A percentile compares a stretch with the other conserved stretches of the same genome.
These are phyloP conservation scores for Sardina pilchardus DNA, from an alignment of 2,113 vertebrate genomes.

Conservation along the genomic window DNA sequence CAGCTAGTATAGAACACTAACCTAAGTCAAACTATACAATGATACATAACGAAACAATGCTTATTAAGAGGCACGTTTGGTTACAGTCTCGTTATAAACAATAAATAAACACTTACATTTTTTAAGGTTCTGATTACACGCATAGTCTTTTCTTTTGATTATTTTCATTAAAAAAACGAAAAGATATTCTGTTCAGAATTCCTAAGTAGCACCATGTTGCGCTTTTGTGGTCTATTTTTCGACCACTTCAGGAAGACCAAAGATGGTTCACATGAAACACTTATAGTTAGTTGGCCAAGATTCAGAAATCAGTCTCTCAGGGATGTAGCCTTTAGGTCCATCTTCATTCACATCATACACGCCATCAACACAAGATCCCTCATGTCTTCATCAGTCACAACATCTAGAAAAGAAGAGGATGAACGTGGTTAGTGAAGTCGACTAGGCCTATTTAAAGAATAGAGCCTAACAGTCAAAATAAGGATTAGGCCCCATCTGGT, in stretches of 20 bases:
- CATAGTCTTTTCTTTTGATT: too few relatives aligned
- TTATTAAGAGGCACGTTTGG: background rate
- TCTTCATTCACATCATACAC: conserved; percentile 55
- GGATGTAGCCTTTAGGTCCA: background rate
- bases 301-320: background rate
- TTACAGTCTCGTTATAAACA: background rate
- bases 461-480: background rate
- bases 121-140: background rate
- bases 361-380: conserved; percentile 67
- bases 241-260: background rate
- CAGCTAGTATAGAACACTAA: background rate
- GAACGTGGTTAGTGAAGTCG: background rate
- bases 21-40: background rate
- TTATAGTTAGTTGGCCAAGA: background rate
- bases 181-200: background rate
- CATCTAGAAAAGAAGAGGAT: conserved; percentile 48
- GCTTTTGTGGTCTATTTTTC: too few relatives aligned
- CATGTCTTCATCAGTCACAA: conserved; percentile 57
- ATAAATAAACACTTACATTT: background rate
- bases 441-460: background rate
- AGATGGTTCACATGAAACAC: background rate
- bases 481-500: background rate
- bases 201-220: background rate
- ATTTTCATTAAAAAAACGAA: background rate
- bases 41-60: background rate